Evolutionary conservation across 2,113 vertebrate genomes (phyloP).

Genomic region (Elgaria multicarinata): DNA sequence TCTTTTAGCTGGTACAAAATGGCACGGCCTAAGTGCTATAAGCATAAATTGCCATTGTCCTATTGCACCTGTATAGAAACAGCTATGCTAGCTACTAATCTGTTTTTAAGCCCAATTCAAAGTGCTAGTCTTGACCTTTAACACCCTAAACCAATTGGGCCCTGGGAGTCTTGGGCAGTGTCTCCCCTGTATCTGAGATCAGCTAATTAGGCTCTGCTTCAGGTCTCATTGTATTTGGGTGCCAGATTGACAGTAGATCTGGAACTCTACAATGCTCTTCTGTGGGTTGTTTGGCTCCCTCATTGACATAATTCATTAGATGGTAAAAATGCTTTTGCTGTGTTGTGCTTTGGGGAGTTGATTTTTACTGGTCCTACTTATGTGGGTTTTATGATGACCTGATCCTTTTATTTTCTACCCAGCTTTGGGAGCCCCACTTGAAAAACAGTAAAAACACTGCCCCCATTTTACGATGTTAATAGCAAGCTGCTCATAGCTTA

Average conservation of each 20-base stretch:
- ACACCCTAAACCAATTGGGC: not conserved
- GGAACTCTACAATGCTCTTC: not conserved
- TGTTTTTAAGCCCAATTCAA: not conserved
- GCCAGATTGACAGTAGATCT: not conserved
- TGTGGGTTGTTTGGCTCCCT: not conserved
- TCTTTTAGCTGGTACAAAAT: not conserved
- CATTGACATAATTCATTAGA: not conserved
- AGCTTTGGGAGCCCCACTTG: not conserved
- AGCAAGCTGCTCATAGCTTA: not conserved
- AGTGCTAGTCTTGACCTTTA: not conserved
- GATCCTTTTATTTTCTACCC: not conserved
- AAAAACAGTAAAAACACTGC: constrained; percentile 4
- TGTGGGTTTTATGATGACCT: not conserved
- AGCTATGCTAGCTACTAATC: not conserved
- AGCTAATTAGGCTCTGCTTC: not conserved
- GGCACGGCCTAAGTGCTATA: not conserved
- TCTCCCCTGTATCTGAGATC: not conserved
- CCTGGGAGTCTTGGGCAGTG: not conserved
- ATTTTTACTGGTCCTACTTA: not conserved
- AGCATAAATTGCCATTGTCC: not conserved
- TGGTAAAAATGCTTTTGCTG: not conserved
- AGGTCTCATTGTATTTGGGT: not conserved
- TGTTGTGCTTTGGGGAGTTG: not conserved
- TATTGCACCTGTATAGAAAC: not conserved
- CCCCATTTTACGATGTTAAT: not conserved